Conservation (phyloP, 2,113 vertebrate genomes). For the Porphyrio hochstetteri region DNA sequence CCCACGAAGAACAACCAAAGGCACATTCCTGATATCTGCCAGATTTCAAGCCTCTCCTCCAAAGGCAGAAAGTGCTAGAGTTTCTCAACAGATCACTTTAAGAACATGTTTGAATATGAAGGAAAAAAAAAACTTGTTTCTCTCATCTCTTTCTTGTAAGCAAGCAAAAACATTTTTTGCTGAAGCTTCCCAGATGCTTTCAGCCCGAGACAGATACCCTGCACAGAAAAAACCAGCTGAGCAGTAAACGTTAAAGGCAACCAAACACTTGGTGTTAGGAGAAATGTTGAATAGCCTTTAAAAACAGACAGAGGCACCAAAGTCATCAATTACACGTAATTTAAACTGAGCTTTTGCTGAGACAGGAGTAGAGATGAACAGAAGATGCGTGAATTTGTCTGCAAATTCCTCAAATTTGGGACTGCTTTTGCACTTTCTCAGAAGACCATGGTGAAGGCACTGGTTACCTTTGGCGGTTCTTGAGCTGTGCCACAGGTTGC, state of each 20-base stretch:
- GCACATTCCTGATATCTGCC: neutral
- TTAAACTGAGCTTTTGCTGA: neutral
- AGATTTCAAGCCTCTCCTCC: constrained; percentile 1
- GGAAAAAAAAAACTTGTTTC: neutral
- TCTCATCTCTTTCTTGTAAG: neutral
- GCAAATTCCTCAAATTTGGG: neutral
- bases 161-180: neutral
- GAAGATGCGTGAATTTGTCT: neutral
- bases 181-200: neutral
- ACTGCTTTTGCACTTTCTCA: neutral
- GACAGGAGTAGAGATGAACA: neutral
- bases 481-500: neutral
- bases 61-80: neutral
- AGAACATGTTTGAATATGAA: neutral
- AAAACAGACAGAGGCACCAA: neutral
- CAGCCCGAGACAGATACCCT: neutral
- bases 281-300: neutral
- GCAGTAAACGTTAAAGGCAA: neutral
- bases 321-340: neutral
- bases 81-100: constrained; percentile 8
- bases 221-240: neutral
- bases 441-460: neutral
- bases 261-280: neutral
- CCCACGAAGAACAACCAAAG: constrained; percentile 20
- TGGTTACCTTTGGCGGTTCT: neutral